These are phyloP conservation scores for Zophobas morio DNA, from an alignment of 1,140 invertebrate genomes.

Conservation along the genomic window DNA sequence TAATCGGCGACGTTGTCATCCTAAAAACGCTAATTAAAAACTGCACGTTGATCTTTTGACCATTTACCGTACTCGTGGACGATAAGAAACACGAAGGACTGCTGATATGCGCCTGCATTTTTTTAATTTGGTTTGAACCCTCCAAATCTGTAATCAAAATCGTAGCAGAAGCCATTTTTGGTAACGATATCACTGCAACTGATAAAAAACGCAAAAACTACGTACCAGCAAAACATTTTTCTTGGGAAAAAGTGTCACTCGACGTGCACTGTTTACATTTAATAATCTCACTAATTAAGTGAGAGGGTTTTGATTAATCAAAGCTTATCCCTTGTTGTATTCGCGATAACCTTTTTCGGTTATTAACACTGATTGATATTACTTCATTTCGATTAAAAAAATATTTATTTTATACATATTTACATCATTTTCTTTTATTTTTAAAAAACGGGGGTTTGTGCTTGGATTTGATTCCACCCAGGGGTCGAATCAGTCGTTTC, in stretches of 20 bases:
- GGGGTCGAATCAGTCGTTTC: constrained; percentile 79
- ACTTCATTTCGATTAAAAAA: constrained; percentile 18
- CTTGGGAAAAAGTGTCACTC: constrained; percentile 11
- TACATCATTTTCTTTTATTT: constrained; percentile 30
- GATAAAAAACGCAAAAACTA: constrained; percentile 16
- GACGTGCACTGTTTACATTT: constrained; percentile 30
- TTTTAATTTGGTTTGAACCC: background rate
- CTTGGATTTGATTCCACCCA: constrained; percentile 65
- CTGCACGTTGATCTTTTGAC: background rate
- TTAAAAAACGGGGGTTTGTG: constrained; percentile 53
- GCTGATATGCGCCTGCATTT: constrained; percentile 8
- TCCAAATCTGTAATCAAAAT: constrained; percentile 9
- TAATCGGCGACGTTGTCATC: constrained; percentile 41
- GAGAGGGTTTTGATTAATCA: constrained; percentile 10
- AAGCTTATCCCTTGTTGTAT: background rate
- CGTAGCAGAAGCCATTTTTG: constrained; percentile 13
- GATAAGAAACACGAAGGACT: constrained; percentile 1
- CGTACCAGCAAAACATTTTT: constrained; percentile 37
- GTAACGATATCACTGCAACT: background rate
- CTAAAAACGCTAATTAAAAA: constrained; percentile 44
- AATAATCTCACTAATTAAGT: constrained; percentile 28
- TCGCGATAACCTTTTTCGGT: constrained; percentile 37
- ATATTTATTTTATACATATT: constrained; percentile 20
- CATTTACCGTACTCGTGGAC: constrained; percentile 14
- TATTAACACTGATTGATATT: background rate